These are phyloP conservation scores for Momotus momota DNA, from an alignment of 2,797 vertebrate species.

Conservation along the genomic window DNA sequence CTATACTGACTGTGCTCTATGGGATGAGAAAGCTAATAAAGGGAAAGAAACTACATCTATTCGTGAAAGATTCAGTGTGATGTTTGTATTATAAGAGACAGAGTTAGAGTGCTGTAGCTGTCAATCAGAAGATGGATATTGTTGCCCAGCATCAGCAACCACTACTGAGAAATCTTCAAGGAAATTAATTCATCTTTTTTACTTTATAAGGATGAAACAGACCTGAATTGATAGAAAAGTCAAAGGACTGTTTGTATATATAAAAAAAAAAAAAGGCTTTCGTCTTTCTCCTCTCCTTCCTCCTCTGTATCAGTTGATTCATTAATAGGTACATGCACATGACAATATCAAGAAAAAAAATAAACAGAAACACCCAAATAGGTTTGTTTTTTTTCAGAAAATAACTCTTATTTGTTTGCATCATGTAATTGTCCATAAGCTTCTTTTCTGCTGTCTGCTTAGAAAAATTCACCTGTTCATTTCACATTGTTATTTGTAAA, in stretches of 20 bases:
- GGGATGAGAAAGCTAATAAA: slow-evolving; percentile 79
- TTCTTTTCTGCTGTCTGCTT: not conserved
- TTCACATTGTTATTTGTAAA: not conserved
- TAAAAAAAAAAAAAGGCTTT: not conserved
- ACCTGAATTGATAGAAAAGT: not conserved
- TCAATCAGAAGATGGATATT: slow-evolving; percentile 34
- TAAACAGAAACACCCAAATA: rapidly evolving
- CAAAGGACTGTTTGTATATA: not conserved
- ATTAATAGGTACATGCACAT: not conserved
- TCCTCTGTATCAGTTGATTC: not conserved
- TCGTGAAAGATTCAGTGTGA: slow-evolving; percentile 55
- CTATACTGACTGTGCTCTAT: slow-evolving; percentile 63
- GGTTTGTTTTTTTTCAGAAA: not conserved
- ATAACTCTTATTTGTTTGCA: not conserved
- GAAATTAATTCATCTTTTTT: not conserved
- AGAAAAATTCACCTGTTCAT: not conserved
- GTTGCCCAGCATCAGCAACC: not conserved
- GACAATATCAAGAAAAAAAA: not conserved
- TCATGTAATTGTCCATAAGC: rapidly evolving
- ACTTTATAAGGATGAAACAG: not conserved
- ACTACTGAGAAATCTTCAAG: not conserved
- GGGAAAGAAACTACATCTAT: slow-evolving; percentile 67
- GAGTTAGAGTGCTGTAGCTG: slow-evolving; percentile 20
- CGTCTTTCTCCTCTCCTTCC: not conserved
- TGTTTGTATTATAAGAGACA: slow-evolving; percentile 67